A percentile compares a stretch with the other conserved stretches of the same genome.
phyloP scores from a whole-genome alignment of 2,888 invertebrate species.

The Melanargia galathea region DNA sequence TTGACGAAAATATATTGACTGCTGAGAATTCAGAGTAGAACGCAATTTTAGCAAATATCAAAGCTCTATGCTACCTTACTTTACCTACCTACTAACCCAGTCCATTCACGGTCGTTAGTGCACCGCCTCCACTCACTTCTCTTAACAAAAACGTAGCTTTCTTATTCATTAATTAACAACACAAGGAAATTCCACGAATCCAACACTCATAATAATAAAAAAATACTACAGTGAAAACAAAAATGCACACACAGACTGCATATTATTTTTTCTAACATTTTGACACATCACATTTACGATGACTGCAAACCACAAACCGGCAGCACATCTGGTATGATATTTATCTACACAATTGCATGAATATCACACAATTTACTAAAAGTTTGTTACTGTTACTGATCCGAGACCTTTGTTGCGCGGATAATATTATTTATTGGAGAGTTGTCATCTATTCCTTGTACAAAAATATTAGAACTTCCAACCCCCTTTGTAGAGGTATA shows the following conservation, averaged over 20 bases:
- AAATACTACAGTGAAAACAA: slow-evolving; percentile 33
- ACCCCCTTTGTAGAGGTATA: slow-evolving; percentile 48
- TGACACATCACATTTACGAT: slow-evolving; percentile 31
- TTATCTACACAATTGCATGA: slow-evolving; percentile 72
- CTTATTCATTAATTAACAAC: slow-evolving; percentile 63
- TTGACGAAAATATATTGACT: slow-evolving; percentile 17
- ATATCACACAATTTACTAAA: slow-evolving; percentile 56
- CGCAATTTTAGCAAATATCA: slow-evolving; percentile 63
- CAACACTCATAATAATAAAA: slow-evolving; percentile 55
- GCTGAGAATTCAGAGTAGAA: slow-evolving; percentile 14
- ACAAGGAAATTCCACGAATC: slow-evolving; percentile 80
- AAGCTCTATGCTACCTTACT: slow-evolving; percentile 70
- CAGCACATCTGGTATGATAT: slow-evolving; percentile 57
- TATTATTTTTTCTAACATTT: slow-evolving; percentile 31
- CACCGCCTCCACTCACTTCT: slow-evolving; percentile 74
- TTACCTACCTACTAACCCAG: slow-evolving; percentile 62
- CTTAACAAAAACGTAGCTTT: slow-evolving; percentile 66
- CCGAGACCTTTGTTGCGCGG: slow-evolving; percentile 31
- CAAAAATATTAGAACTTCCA: slow-evolving; percentile 18
- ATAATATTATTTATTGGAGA: slow-evolving; percentile 28
- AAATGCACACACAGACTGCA: slow-evolving; percentile 29
- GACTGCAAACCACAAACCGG: slow-evolving; percentile 45
- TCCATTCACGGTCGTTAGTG: slow-evolving; percentile 75
- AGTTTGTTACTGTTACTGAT: slow-evolving; percentile 35
- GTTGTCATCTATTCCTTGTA: slow-evolving; percentile 8